A percentile compares a stretch with the other conserved stretches of the same genome.
Evolutionary conservation across 2,888 invertebrate species (phyloP).

Genomic region (Lepidonotus clava): DNA sequence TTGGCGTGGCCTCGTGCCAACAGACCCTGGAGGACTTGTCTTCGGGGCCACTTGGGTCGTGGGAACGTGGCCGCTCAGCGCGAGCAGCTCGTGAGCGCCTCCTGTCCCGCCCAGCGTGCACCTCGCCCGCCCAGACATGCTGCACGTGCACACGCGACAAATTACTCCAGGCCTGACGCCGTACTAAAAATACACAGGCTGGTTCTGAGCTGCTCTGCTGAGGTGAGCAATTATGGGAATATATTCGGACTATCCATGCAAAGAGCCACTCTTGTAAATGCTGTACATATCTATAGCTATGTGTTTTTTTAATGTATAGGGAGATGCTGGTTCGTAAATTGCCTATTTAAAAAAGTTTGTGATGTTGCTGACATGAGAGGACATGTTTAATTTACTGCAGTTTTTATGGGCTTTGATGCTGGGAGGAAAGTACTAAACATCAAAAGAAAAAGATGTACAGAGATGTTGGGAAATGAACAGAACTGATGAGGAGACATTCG

Average conservation of each 20-base stretch:
- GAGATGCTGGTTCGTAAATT: no score
- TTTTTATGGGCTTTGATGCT: no score
- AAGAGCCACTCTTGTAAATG: no score
- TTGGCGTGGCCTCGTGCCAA: not conserved
- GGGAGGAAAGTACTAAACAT: no score
- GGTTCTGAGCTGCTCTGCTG: not conserved
- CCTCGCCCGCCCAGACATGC: not conserved
- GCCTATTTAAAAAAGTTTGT: no score
- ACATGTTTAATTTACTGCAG: no score
- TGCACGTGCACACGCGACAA: not conserved
- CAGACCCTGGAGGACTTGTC: not conserved
- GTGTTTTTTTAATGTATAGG: no score
- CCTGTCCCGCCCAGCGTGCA: not conserved
- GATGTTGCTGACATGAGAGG: no score
- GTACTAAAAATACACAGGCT: not conserved
- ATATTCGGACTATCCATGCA: not conserved
- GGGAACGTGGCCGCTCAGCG: not conserved
- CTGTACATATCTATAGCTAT: no score
- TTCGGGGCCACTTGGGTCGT: constrained; percentile 7
- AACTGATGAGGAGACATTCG: no score
- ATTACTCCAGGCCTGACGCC: not conserved
- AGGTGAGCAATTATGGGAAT: not conserved
- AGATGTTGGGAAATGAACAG: no score
- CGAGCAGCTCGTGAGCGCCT: not conserved
- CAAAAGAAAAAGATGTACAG: no score